Evolutionary conservation across 2,113 vertebrate genomes (phyloP).

Genomic region (Barnardius zonarius): DNA sequence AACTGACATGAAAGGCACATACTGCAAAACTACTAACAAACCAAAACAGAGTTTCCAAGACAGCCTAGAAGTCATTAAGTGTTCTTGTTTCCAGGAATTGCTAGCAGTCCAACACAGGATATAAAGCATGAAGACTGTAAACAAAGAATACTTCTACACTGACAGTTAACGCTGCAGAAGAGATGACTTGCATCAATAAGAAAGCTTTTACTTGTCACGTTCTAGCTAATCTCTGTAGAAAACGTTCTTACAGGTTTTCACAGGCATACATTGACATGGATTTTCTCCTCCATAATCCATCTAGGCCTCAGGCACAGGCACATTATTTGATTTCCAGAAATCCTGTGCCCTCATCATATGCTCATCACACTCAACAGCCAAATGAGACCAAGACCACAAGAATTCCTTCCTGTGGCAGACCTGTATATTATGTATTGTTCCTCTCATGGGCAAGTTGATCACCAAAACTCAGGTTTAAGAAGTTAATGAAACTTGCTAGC

Average conservation of each 20-base stretch:
- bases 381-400: not conserved
- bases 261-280: not conserved
- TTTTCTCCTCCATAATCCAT: not conserved
- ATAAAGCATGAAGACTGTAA: not conserved
- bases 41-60: not conserved
- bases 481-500: not conserved
- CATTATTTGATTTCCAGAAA: not conserved
- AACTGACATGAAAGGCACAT: not conserved
- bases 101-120: not conserved
- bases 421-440: not conserved
- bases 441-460: not conserved
- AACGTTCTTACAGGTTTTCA: not conserved
- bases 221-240: not conserved
- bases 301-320: not conserved
- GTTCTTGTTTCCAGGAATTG: not conserved
- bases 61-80: not conserved
- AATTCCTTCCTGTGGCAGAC: not conserved
- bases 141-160: not conserved
- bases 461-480: not conserved
- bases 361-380: not conserved
- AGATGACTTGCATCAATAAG: not conserved
- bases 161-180: not conserved
- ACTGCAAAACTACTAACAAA: not conserved
- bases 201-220: not conserved
- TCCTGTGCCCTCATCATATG: not conserved